These are phyloP conservation scores for Spodoptera litura DNA, from an alignment of 1,140 invertebrate species.

Conservation along the genomic window DNA sequence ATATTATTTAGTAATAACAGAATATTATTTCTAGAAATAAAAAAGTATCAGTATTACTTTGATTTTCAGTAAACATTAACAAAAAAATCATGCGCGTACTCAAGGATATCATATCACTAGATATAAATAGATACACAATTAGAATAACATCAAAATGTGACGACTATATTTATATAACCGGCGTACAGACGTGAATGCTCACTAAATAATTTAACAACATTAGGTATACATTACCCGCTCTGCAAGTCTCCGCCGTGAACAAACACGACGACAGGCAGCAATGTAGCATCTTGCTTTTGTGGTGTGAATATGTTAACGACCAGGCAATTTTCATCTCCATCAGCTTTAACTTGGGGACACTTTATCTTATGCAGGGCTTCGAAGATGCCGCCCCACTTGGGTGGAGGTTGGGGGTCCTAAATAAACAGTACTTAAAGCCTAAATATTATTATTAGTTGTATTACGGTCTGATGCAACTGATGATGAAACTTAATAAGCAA, in stretches of 20 bases:
- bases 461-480: too few species aligned
- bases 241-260: constrained; percentile 74
- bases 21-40: too few species aligned
- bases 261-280: constrained; percentile 66
- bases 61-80: too few species aligned
- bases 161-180: not conserved
- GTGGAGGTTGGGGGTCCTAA: constrained; percentile 66
- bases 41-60: too few species aligned
- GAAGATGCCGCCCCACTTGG: constrained; percentile 73
- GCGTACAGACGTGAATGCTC: not conserved
- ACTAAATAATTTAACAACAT: not conserved
- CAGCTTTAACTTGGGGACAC: constrained; percentile 65
- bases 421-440: not conserved
- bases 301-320: constrained; percentile 75
- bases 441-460: too few species aligned
- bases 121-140: constrained; percentile 28
- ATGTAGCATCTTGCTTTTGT: constrained; percentile 32
- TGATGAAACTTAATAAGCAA: too few species aligned
- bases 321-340: constrained; percentile 71
- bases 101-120: not conserved
- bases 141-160: constrained; percentile 6
- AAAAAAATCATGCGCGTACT: not conserved
- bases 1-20: too few species aligned
- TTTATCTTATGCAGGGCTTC: constrained; percentile 73
- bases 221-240: constrained; percentile 66